Conservation (phyloP, 2,888 invertebrate species). For the Idaea aversata region DNA sequence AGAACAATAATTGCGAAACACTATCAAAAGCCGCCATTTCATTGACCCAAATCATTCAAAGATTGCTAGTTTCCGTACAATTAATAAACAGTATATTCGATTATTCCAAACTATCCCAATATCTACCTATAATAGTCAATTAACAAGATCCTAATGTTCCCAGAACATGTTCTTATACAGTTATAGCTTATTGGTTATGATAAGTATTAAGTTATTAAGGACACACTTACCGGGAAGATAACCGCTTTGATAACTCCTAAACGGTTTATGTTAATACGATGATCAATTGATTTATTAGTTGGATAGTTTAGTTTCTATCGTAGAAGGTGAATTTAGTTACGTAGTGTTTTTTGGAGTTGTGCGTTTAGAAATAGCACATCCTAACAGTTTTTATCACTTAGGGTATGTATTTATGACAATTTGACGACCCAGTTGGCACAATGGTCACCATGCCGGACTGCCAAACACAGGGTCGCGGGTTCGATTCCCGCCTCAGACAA, state of each 20-base stretch:
- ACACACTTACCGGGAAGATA: background rate
- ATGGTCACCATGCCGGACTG: too few relatives aligned
- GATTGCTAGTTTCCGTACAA: too few relatives aligned
- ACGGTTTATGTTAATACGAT: background rate
- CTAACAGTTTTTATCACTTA: too few relatives aligned
- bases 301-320: background rate
- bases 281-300: background rate
- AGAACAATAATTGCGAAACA: too few relatives aligned
- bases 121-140: background rate
- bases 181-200: background rate
- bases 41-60: too few relatives aligned
- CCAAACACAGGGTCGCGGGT: too few relatives aligned
- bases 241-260: background rate
- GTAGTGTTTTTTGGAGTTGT: too few relatives aligned
- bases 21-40: too few relatives aligned
- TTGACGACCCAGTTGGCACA: too few relatives aligned
- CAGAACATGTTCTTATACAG: background rate
- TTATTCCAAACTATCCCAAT: background rate
- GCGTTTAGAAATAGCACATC: too few relatives aligned
- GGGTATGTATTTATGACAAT: too few relatives aligned
- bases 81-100: background rate
- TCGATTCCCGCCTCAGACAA: too few relatives aligned
- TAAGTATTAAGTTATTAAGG: background rate
- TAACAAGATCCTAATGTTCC: background rate
- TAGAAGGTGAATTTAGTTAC: background rate